Base-by-base conservation (phyloP, 2,113 vertebrate species). In the Oncorhynchus gorbuscha region DNA sequence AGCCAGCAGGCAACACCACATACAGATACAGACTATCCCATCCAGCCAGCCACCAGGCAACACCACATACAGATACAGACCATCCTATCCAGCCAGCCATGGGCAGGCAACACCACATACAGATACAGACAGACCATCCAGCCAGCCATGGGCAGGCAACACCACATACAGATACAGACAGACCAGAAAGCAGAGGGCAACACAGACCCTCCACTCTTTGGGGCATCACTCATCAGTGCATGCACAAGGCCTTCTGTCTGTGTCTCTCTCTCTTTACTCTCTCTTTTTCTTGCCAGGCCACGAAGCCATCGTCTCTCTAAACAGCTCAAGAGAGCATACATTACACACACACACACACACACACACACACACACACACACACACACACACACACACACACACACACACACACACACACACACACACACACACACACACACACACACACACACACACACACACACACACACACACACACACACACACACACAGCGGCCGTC, bases 211-310 rank as follows among this genome's bases (percentile, higher is more conserved):
- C 28, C 75, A 24, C 45, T 74, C 66, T 49, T 45, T 18, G 73
- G 49, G 72, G 58, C 51, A 35, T 69, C 59, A 61, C 20, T 61
- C 2, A 7, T n/a, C n/a, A 14, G 59, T 61, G 59, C 20, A n/a
- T 9, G 14, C 59, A 22, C 59, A 22, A 61, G 59, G 4, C 18
- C 59, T 51, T 73, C 61, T 65, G 48, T 78, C 70, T 55, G 62
- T 71, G 62, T 59, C 82, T 80, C 69, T 45, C 74, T 22, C 59
- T 24, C 61, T 69, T 18, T 26, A 18, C 69, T 69, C 66, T 28
- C 48, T 65, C 22, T 24, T 32, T 74, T 22, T 73, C 68, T 48
- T 76, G 75, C 35, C 58, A 64, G 68, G 62, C 51, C 71, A 58
- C 20, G 28, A 22, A 61, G 26, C 14, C 51, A 35, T 35, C 5